phyloP scores from a whole-genome alignment of 1,140 invertebrate species.

The Samia ricini region DNA sequence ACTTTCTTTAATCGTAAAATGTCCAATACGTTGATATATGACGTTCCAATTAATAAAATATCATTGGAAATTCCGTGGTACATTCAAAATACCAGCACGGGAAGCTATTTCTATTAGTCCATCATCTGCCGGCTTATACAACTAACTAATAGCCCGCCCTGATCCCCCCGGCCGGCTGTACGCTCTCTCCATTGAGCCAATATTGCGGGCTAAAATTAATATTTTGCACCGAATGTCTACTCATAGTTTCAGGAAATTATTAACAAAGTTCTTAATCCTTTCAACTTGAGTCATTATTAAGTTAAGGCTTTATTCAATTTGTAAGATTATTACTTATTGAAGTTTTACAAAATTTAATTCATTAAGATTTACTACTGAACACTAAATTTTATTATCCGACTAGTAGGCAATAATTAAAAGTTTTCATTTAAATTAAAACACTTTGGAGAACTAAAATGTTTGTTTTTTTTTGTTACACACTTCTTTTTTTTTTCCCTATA shows the following conservation, averaged over 20 bases:
- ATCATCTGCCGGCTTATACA: constrained; percentile 11
- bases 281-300: constrained; percentile 18
- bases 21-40: too few species aligned
- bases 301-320: constrained; percentile 9
- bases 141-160: constrained; percentile 1
- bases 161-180: constrained; percentile 8
- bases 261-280: constrained; percentile 29
- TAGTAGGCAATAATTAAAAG: neutral
- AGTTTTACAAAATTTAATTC: neutral
- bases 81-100: neutral
- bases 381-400: neutral
- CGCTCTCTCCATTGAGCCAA: constrained; percentile 26
- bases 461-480: too few species aligned
- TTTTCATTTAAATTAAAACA: too few species aligned
- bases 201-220: constrained; percentile 36
- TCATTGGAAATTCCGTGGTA: neutral
- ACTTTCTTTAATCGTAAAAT: too few species aligned
- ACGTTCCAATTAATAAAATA: neutral
- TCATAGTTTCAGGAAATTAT: constrained; percentile 23
- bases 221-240: constrained; percentile 22
- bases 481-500: too few species aligned
- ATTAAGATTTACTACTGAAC: neutral
- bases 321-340: neutral
- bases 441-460: neutral
- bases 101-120: neutral